Evolutionary conservation across 37 sponge, comb jelly and placozoan genomes (phyloP).

Genomic region (Ephydatia muelleri): DNA sequence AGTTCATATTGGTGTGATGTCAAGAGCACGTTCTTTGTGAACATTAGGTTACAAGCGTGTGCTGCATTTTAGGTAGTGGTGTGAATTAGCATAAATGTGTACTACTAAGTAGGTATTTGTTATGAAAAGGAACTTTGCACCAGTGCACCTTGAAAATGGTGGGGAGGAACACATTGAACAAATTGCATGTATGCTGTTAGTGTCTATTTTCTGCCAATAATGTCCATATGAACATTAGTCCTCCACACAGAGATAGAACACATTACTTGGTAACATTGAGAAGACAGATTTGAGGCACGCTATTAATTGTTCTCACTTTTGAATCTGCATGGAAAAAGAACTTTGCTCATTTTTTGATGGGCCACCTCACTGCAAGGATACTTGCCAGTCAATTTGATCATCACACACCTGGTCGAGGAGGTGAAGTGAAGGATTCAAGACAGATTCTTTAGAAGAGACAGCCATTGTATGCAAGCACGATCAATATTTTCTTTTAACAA

Average conservation of each 20-base stretch:
- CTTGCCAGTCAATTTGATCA: constrained; percentile 47
- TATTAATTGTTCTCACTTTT: not conserved
- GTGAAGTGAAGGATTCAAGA: constrained; percentile 32
- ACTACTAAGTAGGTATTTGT: no score
- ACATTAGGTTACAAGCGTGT: no score
- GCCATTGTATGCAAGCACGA: no score
- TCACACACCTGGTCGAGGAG: constrained; percentile 37
- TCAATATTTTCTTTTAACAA: no score
- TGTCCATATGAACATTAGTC: not conserved
- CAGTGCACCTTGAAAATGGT: no score
- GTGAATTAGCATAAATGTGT: no score
- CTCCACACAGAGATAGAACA: not conserved
- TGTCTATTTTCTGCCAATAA: not conserved
- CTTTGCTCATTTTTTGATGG: not conserved
- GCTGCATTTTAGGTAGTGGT: no score
- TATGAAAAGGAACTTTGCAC: no score
- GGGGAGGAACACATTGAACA: no score
- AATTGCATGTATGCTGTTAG: no score
- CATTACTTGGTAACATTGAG: no score
- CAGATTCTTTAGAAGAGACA: not conserved
- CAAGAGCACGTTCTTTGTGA: not conserved
- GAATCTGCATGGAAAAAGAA: constrained; percentile 2
- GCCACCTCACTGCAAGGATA: not conserved
- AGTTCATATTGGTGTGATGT: not conserved
- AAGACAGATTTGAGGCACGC: not conserved